Conservation (phyloP, 2,888 invertebrate genomes). For the Herminia tarsipennalis region DNA sequence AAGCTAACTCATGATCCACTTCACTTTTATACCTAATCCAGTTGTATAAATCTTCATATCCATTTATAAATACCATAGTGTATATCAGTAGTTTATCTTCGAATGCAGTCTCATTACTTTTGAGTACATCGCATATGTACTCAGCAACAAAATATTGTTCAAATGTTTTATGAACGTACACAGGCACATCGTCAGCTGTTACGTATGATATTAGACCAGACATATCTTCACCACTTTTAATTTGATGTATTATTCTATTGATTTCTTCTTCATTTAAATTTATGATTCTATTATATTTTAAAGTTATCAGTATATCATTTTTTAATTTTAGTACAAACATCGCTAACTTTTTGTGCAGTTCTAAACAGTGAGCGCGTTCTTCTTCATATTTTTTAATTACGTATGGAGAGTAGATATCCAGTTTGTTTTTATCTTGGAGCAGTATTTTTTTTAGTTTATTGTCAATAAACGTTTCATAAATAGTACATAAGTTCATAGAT, state of each 20-base stretch:
- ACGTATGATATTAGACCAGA: constrained; percentile 4
- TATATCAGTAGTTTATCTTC: too few species aligned
- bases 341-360: constrained; percentile 24
- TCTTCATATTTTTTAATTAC: constrained; percentile 14
- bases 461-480: constrained; percentile 28
- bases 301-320: neutral
- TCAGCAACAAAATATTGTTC: too few species aligned
- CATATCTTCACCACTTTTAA: constrained; percentile 1
- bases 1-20: too few species aligned
- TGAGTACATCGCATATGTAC: constrained; percentile 7
- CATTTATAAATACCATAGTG: too few species aligned
- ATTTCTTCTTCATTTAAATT: neutral
- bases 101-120: neutral
- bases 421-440: constrained; percentile 24
- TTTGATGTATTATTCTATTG: neutral
- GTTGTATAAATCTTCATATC: too few species aligned
- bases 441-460: constrained; percentile 22
- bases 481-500: constrained; percentile 5
- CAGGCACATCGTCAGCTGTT: neutral
- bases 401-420: constrained; percentile 17
- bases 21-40: too few species aligned
- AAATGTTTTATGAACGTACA: constrained; percentile 11
- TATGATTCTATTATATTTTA: neutral
- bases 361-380: constrained; percentile 17
- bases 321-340: constrained; percentile 18